Percentiles rank a stretch among this genome's conserved stretches.
phyloP scores from a whole-genome alignment of 2,113 vertebrate genomes.

The Ptilorrhoa leucosticta region DNA sequence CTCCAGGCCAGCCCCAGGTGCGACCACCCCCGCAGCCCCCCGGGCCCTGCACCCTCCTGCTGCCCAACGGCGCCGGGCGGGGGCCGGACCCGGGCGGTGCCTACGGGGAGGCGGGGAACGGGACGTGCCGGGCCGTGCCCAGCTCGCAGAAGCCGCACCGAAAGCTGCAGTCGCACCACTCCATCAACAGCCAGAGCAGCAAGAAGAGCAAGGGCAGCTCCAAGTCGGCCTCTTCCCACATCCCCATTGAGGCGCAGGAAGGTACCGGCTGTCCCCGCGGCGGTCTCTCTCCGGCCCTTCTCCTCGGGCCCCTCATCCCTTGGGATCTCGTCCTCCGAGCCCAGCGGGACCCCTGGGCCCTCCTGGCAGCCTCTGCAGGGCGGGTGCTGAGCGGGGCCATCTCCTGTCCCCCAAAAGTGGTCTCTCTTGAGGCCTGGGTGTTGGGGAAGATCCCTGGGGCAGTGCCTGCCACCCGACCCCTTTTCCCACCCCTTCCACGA shows the following conservation, averaged over 20 bases:
- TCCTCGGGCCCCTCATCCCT: fast-evolving
- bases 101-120: conserved; percentile 60
- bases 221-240: conserved; percentile 87
- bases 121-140: conserved; percentile 65
- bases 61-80: conserved; percentile 75
- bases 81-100: conserved; percentile 48
- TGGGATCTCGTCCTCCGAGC: neutral
- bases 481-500: neutral
- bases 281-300: fast-evolving
- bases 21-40: neutral
- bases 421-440: neutral
- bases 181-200: conserved; percentile 90
- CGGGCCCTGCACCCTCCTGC: conserved; percentile 47
- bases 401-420: fast-evolving
- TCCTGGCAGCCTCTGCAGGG: neutral
- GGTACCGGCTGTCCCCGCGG: conserved; percentile 41
- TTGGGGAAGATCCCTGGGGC: neutral
- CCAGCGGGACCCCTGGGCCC: fast-evolving
- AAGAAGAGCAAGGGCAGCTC: conserved; percentile 91
- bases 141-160: conserved; percentile 72
- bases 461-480: neutral
- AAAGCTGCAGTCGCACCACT: conserved; percentile 86
- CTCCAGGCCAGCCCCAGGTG: conserved; percentile 71
- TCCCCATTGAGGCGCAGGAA: conserved; percentile 89
- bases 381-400: fast-evolving